Percentiles rank a stretch among this genome's conserved stretches.
Conservation (phyloP, 2,113 vertebrate genomes). For the Egretta garzetta region DNA sequence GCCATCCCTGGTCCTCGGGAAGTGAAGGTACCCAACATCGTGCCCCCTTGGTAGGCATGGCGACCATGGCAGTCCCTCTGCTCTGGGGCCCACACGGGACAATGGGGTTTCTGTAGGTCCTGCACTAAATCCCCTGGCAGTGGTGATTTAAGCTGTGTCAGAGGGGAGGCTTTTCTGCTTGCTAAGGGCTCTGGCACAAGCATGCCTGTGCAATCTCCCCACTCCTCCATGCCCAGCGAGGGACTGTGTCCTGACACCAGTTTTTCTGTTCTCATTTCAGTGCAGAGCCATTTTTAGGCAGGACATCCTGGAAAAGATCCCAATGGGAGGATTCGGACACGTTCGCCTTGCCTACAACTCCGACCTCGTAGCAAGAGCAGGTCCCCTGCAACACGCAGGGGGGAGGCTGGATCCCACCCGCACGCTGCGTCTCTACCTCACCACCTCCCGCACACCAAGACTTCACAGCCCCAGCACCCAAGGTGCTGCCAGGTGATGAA, state of each 20-base stretch:
- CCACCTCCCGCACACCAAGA: no score
- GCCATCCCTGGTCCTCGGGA: background rate
- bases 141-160: background rate
- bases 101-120: background rate
- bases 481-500: background rate
- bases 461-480: background rate
- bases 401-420: background rate
- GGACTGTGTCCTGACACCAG: background rate
- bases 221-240: background rate
- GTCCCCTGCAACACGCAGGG: background rate
- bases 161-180: background rate
- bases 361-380: background rate
- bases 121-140: background rate
- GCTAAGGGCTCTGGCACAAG: background rate
- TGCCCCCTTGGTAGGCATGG: no score
- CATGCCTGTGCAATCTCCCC: background rate
- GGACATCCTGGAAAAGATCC: background rate
- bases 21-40: background rate
- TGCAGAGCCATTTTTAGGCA: background rate
- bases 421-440: fast-evolving
- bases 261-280: background rate
- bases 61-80: background rate
- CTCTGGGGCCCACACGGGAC: background rate
- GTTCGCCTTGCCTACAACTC: fast-evolving
- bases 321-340: fast-evolving